Base-by-base conservation (phyloP, 2,888 invertebrate genomes). In the Tinea trinotella region DNA sequence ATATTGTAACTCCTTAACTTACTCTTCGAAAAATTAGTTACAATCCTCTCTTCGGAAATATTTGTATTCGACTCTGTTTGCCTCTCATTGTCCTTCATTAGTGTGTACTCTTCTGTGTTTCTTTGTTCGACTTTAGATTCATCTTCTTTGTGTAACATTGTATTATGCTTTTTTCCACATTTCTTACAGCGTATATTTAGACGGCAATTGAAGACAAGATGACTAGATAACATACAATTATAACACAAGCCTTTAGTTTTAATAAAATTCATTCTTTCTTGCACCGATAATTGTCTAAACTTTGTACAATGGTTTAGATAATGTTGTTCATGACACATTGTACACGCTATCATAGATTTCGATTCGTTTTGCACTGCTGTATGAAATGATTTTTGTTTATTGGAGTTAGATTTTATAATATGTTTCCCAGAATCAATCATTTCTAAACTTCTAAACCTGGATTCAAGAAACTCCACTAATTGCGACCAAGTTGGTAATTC, bases 1-100 rank as follows among this genome's bases (percentile, higher is more conserved):
- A 61, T 59, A 35, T 59, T 54, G 20, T 52, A 59, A 44, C 55
- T 57, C 1, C 55, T n/a, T n/a, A n/a, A n/a, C n/a, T n/a, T n/a
- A 2, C n/a, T 24, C 46, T 20, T 44, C 13, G 54, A 48, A 24
- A 56, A 55, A 54, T 55, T 35, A 15, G 48, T 22, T 10, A 35
- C 52, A n/a, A 55, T n/a, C 10, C n/a, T n/a, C n/a, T n/a, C n/a
- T n/a, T n/a, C n/a, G n/a, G n/a, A n/a, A n/a, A n/a, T n/a, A n/a
- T 52, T 53, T 13, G 40, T 24, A 9, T 50, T 7, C 3, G 22
- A 22, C 22, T 22, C 22, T 3, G 22, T 22, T 3, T 22, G 3
- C 3, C 7, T 22, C 7, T 22, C 22, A 22, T 22, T 22, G n/a
- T n/a, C n/a, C n/a, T n/a, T n/a, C n/a, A n/a, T n/a, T n/a, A n/a